These are phyloP conservation scores for Ivindomyrus marchei DNA, from an alignment of 2,113 vertebrate species.

Conservation along the genomic window DNA sequence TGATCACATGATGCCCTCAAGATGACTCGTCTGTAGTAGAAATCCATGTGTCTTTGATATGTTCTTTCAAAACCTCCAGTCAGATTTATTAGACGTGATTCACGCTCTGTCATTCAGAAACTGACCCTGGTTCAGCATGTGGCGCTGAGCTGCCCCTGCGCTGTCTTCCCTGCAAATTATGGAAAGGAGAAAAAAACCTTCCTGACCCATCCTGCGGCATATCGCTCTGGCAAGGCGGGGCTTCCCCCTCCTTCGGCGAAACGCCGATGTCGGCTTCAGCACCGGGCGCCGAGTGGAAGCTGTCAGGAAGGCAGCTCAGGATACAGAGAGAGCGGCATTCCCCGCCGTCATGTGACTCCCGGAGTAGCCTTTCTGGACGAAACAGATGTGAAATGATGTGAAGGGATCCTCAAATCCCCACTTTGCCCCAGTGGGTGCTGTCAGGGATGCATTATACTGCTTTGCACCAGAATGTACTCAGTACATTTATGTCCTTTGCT, in stretches of 20 bases:
- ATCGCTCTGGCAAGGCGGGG: neutral
- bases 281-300: neutral
- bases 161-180: neutral
- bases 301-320: neutral
- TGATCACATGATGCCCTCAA: neutral
- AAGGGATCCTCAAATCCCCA: neutral
- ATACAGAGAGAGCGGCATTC: neutral
- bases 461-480: neutral
- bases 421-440: neutral
- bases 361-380: neutral
- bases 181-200: neutral
- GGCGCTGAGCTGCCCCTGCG: neutral
- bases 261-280: neutral
- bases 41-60: neutral
- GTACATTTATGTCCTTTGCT: neutral
- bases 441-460: neutral
- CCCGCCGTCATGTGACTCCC: neutral
- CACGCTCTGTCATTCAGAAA: neutral
- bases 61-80: neutral
- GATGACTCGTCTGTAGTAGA: neutral
- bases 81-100: neutral
- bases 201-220: neutral
- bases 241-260: neutral
- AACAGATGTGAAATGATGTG: neutral
- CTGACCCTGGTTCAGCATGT: neutral